Base-by-base conservation (phyloP, 2,888 invertebrate species). In the Heterodera filipjevi region DNA sequence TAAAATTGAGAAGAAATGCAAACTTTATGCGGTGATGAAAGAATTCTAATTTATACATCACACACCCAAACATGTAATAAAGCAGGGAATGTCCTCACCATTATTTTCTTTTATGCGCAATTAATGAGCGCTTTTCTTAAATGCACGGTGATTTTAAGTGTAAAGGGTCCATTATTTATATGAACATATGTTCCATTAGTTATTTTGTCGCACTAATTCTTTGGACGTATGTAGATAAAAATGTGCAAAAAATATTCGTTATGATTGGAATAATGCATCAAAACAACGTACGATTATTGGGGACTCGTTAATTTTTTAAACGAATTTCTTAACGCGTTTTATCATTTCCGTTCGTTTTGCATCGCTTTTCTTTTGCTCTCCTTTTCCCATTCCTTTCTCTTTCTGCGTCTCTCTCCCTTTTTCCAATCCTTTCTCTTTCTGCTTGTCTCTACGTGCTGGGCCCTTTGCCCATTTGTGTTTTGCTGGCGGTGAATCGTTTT, bases 41-140 rank as follows among this genome's bases (percentile, higher is more conserved):
- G n/a, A 59, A 59, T 59, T 59, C 59, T 59, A 59, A 59, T 27
- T 59, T 59, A 59, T 27, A 27, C 59, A 27, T 27, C 59, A 59
- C 59, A n/a, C 3, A 59, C 59, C 19, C n/a, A 27, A 39, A 39
- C 22, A 59, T 49, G 19, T 49, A 49, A 49, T 59, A 59, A 59
- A 59, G 27, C 59, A 59, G 59, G 59, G 59, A 59, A 27, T 59
- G 22, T 53, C 22, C 53, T 59, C 59, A 27, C 59, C n/a, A 27
- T 59, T 59, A 22, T 8, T 14, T 22, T 71, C 10, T 49, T 16
- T 71, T 71, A 12, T 71, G 44, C 44, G 30, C 27, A 1, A 12
- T 71, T 30, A n/a, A 71, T 71, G 44, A 6, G 71, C 49, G 46
- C 44, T 71, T 71, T 71, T 71, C 71, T 14, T 71, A 49, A 71